Conservation (phyloP, 2,888 invertebrate species). For the Anoncus sp. region DNA sequence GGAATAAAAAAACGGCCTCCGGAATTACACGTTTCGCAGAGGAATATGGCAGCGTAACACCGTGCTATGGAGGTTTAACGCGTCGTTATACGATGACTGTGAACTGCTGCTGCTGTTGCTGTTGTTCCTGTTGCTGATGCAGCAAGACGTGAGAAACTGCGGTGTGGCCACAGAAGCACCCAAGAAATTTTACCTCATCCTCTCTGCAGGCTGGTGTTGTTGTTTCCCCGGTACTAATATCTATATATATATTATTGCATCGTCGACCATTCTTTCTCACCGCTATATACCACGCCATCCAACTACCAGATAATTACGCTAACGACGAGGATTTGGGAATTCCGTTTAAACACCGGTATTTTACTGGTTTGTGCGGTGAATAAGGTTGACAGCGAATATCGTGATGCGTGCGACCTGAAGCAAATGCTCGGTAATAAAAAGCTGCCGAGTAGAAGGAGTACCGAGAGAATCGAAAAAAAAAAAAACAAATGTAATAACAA, state of each 20-base stretch:
- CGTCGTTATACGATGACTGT: slow-evolving; percentile 60
- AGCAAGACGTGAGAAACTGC: slow-evolving; percentile 58
- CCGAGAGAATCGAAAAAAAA: background rate
- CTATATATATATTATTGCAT: slow-evolving; percentile 3
- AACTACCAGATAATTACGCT: slow-evolving; percentile 57
- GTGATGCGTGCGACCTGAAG: slow-evolving; percentile 14
- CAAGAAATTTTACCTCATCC: slow-evolving; percentile 43
- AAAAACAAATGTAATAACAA: background rate
- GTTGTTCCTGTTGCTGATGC: slow-evolving; percentile 30
- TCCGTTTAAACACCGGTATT: slow-evolving; percentile 34
- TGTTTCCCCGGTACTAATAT: slow-evolving; percentile 30
- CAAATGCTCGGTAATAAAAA: slow-evolving; percentile 22
- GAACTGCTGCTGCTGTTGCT: slow-evolving; percentile 46
- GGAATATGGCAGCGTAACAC: slow-evolving; percentile 58
- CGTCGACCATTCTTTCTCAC: slow-evolving; percentile 14
- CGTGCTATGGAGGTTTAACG: slow-evolving; percentile 61
- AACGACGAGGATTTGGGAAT: slow-evolving; percentile 57
- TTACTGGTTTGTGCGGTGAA: slow-evolving; percentile 35
- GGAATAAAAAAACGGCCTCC: slow-evolving; percentile 64
- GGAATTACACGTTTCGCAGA: slow-evolving; percentile 65
- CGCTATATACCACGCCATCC: slow-evolving; percentile 12
- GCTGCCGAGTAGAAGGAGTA: background rate
- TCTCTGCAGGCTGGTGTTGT: slow-evolving; percentile 11
- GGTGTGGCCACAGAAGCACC: slow-evolving; percentile 46
- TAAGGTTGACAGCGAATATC: slow-evolving; percentile 41